These are phyloP conservation scores for Eumacrocentrus americanus DNA, from an alignment of 2,888 invertebrate species.

Conservation along the genomic window DNA sequence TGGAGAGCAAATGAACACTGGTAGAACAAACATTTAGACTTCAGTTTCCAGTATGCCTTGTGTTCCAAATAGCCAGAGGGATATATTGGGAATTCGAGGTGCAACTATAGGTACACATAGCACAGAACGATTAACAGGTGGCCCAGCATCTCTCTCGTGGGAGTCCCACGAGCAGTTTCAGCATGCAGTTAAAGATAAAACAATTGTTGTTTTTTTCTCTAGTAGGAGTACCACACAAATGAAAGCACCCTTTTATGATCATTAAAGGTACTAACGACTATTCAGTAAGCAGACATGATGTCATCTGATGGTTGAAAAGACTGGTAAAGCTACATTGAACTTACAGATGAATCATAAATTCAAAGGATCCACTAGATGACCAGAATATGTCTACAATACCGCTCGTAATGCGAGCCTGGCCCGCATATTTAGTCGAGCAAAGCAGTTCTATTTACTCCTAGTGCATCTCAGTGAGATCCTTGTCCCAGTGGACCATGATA, in stretches of 20 bases:
- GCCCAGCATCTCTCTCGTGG: slow-evolving; percentile 14
- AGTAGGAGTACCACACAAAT: not conserved
- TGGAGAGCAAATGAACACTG: not conserved
- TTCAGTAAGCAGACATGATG: no score
- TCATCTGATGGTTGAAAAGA: no score
- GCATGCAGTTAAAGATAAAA: slow-evolving; percentile 16
- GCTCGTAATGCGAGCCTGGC: slow-evolving; percentile 2
- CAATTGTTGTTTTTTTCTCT: not conserved
- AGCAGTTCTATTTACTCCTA: slow-evolving; percentile 12
- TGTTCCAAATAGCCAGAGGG: not conserved
- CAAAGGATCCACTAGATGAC: no score
- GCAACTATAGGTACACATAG: not conserved
- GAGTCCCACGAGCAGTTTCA: not conserved
- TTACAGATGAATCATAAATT: no score
- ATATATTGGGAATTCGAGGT: not conserved
- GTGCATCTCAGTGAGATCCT: slow-evolving; percentile 7
- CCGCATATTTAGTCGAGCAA: slow-evolving; percentile 8
- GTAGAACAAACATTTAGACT: not conserved
- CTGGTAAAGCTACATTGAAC: no score
- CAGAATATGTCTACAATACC: not conserved
- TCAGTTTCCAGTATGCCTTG: slow-evolving; percentile 1
- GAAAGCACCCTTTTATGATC: no score
- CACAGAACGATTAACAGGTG: slow-evolving; percentile 27
- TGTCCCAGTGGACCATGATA: not conserved
- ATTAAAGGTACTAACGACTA: no score